A percentile compares a stretch with the other conserved stretches of the same genome.
These are phyloP conservation scores for Enteromius mattozi DNA, from an alignment of 2,797 vertebrate species.

Conservation along the genomic window DNA sequence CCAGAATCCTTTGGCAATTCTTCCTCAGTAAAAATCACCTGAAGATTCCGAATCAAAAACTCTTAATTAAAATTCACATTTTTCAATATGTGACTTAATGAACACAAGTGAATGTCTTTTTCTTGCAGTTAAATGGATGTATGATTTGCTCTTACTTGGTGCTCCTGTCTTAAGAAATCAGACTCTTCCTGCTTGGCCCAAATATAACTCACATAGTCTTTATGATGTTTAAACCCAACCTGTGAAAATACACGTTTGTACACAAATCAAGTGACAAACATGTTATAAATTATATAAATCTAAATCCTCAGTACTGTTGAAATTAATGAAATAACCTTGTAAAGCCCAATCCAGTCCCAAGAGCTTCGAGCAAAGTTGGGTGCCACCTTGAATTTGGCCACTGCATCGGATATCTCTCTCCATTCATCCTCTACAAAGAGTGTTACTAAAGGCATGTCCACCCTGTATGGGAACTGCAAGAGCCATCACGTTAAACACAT, in stretches of 20 bases:
- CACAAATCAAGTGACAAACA: background rate
- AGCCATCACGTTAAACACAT: slow-evolving; percentile 30
- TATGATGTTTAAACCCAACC: slow-evolving; percentile 97
- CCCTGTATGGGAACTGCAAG: slow-evolving; percentile 87
- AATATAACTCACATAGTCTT: slow-evolving; percentile 94
- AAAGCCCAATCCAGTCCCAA: slow-evolving; percentile 99
- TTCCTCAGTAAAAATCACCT: slow-evolving; percentile 93
- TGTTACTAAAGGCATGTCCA: slow-evolving; percentile 85
- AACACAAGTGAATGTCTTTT: background rate
- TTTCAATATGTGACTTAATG: background rate
- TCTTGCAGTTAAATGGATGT: background rate
- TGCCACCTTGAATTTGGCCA: slow-evolving; percentile 82
- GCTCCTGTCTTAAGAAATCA: slow-evolving; percentile 80
- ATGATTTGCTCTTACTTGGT: slow-evolving; percentile 77
- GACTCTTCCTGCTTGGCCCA: slow-evolving; percentile 95
- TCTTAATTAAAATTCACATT: background rate
- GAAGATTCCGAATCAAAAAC: slow-evolving; percentile 45
- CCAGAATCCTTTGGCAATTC: slow-evolving; percentile 91
- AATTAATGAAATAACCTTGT: slow-evolving; percentile 79
- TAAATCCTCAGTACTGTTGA: background rate
- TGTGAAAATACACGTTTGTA: slow-evolving; percentile 60
- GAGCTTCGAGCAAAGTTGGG: slow-evolving; percentile 89
- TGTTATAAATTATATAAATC: background rate
- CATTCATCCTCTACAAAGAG: slow-evolving; percentile 93
- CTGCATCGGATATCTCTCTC: slow-evolving; percentile 86